A percentile compares a stretch with the other conserved stretches of the same genome.
Evolutionary conservation across 2,113 vertebrate genomes (phyloP).

Genomic region (Symphodus melops): DNA sequence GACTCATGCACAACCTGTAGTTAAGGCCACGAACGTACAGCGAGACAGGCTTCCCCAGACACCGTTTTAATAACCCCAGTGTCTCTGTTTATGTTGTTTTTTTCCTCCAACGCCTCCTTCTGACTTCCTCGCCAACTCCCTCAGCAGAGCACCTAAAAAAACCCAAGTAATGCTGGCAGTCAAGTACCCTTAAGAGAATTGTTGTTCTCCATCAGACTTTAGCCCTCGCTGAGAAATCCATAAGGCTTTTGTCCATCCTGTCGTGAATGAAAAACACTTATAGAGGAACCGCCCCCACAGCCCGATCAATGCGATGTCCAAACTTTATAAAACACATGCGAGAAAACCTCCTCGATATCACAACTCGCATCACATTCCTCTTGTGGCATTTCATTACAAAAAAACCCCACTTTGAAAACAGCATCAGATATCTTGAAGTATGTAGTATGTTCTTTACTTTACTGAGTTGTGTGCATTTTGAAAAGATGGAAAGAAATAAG

Average conservation of each 20-base stretch:
- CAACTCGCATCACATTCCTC: too few relatives aligned
- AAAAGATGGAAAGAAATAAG: background rate
- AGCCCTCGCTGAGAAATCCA: slow-evolving; percentile 41
- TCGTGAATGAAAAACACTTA: slow-evolving; percentile 39
- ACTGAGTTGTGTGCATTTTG: slow-evolving; percentile 1
- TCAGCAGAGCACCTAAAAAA: slow-evolving; percentile 45
- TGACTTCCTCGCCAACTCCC: slow-evolving; percentile 27
- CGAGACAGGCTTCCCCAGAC: background rate
- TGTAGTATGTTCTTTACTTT: too few relatives aligned
- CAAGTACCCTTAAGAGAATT: slow-evolving; percentile 53
- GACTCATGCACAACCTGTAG: background rate
- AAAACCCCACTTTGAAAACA: too few relatives aligned
- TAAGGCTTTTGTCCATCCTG: slow-evolving; percentile 30
- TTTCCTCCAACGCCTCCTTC: slow-evolving; percentile 2
- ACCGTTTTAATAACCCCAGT: background rate
- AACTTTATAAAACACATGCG: slow-evolving; percentile 18
- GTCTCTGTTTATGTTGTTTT: slow-evolving; percentile 9
- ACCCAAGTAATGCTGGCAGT: slow-evolving; percentile 28
- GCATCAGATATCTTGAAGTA: too few relatives aligned
- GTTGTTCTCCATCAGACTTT: slow-evolving; percentile 39
- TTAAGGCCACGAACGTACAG: background rate
- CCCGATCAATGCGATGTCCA: slow-evolving; percentile 43
- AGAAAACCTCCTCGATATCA: background rate
- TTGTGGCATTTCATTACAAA: too few relatives aligned
- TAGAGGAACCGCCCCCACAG: slow-evolving; percentile 21